These are phyloP conservation scores for Erythrolamprus reginae DNA, from an alignment of 2,113 vertebrate genomes.

Conservation along the genomic window DNA sequence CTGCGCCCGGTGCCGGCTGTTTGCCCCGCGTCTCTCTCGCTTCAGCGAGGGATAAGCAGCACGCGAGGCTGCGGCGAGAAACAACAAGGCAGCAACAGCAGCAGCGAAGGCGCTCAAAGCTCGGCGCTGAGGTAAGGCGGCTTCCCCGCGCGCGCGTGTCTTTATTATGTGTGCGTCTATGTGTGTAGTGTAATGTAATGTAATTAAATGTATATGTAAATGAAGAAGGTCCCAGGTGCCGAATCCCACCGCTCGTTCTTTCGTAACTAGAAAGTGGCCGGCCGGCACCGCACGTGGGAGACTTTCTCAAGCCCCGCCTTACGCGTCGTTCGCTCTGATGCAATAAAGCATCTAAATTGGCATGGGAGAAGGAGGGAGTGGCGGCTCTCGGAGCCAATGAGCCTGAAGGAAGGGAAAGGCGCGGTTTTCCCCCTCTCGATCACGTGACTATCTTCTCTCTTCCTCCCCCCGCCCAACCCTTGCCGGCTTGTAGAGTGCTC, in stretches of 20 bases:
- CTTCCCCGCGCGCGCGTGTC: too few species aligned
- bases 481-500: neutral
- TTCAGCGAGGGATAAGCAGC: neutral
- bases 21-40: slow-evolving; percentile 25
- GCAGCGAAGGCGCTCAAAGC: neutral
- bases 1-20: neutral
- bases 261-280: neutral
- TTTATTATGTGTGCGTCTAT: too few species aligned
- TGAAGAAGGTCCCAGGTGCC: too few species aligned
- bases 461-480: too few species aligned
- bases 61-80: neutral
- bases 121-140: slow-evolving; percentile 15
- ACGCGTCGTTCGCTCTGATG: neutral
- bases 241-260: neutral
- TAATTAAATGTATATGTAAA: too few species aligned
- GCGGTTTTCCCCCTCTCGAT: neutral
- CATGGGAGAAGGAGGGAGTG: neutral
- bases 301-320: neutral
- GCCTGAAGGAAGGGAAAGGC: neutral
- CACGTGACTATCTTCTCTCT: neutral
- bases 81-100: neutral
- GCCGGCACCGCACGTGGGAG: neutral
- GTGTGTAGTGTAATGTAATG: too few species aligned
- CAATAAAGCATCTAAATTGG: neutral
- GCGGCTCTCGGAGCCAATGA: neutral